Percentiles rank a stretch among this genome's conserved stretches.
Evolutionary conservation across 2,888 invertebrate species (phyloP).

Genomic region (Ophioninae sp.): DNA sequence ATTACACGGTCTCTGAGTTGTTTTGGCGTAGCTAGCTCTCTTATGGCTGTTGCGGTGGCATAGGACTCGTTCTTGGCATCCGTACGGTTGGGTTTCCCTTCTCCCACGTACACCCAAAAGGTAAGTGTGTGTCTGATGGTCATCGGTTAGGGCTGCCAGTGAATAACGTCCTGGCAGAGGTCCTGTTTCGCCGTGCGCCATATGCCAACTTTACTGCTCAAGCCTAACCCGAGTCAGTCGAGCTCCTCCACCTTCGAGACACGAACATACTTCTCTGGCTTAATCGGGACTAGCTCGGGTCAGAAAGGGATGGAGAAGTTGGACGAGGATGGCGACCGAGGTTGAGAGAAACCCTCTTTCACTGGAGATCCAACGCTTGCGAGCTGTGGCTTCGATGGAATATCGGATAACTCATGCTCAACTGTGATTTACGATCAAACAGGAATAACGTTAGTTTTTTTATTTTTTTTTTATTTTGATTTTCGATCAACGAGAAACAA

Average conservation of each 20-base stretch:
- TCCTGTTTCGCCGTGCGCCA: constrained; percentile 71
- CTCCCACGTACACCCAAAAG: constrained; percentile 10
- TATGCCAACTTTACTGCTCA: constrained; percentile 67
- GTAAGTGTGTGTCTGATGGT: constrained; percentile 31
- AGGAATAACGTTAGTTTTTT: neutral
- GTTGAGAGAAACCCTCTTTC: constrained; percentile 21
- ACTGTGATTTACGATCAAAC: neutral
- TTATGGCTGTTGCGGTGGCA: constrained; percentile 30
- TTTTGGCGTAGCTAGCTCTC: constrained; percentile 54
- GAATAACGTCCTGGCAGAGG: constrained; percentile 61
- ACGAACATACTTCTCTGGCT: constrained; percentile 13
- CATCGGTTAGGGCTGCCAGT: constrained; percentile 39
- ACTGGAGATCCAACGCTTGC: constrained; percentile 30
- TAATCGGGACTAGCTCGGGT: constrained; percentile 23
- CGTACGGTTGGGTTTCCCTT: constrained; percentile 2
- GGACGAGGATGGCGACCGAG: constrained; percentile 7
- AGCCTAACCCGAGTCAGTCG: constrained; percentile 53
- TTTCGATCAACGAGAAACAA: constrained; percentile 5
- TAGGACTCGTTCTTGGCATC: constrained; percentile 25
- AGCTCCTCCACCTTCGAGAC: constrained; percentile 51
- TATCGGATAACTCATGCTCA: constrained; percentile 25
- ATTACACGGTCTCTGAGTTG: constrained; percentile 67
- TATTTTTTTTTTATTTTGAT: neutral
- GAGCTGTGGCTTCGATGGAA: constrained; percentile 42
- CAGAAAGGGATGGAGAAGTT: constrained; percentile 22